These are phyloP conservation scores for Aphelinus atriplicis DNA, from an alignment of 1,140 invertebrate species.

Conservation along the genomic window DNA sequence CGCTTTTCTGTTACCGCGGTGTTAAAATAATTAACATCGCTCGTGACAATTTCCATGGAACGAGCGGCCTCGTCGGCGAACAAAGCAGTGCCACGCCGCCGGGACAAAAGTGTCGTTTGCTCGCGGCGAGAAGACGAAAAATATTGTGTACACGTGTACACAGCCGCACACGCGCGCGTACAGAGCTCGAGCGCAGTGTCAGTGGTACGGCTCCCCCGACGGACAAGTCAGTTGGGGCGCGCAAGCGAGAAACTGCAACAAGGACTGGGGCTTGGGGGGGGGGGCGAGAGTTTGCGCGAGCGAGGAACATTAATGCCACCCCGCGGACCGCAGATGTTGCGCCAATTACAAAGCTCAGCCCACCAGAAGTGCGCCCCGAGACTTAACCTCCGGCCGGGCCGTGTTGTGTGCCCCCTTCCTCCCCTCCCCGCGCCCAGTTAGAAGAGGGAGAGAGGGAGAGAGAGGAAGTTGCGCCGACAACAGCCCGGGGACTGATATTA, in stretches of 20 bases:
- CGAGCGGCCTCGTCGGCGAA: no score
- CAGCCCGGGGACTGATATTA: neutral
- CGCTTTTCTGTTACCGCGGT: no score
- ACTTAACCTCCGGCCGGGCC: conserved; percentile 9
- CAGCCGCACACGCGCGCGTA: no score
- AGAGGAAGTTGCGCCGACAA: neutral
- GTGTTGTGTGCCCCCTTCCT: no score
- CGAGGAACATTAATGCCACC: conserved; percentile 64
- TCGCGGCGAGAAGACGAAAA: no score
- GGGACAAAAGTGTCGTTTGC: no score
- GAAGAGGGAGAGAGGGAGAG: conserved; percentile 20
- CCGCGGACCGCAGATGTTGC: conserved; percentile 65
- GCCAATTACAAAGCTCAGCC: conserved; percentile 64
- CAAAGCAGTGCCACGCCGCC: no score
- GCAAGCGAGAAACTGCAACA: no score
- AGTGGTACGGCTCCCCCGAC: no score
- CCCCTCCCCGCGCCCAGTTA: conserved; percentile 14
- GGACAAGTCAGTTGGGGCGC: no score
- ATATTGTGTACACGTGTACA: no score
- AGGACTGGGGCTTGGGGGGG: conserved; percentile 10
- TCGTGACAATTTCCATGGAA: neutral
- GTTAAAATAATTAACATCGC: conserved; percentile 8
- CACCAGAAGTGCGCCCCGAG: neutral
- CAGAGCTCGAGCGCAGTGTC: no score
- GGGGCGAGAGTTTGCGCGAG: conserved; percentile 41